Conservation (phyloP, 1,140 invertebrate species). For the Aradophagus sp. region DNA sequence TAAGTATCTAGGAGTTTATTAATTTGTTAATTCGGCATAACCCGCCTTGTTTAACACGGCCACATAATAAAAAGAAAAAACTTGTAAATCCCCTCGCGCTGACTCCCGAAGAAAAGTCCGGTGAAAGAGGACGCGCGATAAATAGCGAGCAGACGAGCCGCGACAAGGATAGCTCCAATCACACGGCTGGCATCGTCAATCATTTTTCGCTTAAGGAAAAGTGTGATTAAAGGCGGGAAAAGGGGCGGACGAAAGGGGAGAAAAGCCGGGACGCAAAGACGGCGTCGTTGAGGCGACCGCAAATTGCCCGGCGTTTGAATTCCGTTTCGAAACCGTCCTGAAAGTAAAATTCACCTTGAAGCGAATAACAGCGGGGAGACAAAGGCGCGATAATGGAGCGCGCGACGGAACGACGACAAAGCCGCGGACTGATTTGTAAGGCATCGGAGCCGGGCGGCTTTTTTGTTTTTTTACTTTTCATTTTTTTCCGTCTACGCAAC, state of each 20-base stretch:
- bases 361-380: constrained; percentile 38
- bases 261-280: constrained; percentile 10
- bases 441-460: constrained; percentile 29
- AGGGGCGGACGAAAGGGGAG: not conserved
- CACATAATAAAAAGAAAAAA: too few species aligned
- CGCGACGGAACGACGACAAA: constrained; percentile 41
- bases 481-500: constrained; percentile 27
- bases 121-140: too few species aligned
- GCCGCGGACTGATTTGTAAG: constrained; percentile 45
- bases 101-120: too few species aligned
- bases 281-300: constrained; percentile 18
- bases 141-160: too few species aligned
- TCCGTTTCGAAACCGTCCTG: constrained; percentile 30
- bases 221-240: not conserved
- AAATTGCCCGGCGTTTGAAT: constrained; percentile 40
- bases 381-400: constrained; percentile 43
- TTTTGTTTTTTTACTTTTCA: too few species aligned
- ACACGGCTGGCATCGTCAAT: not conserved
- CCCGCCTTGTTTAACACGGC: too few species aligned
- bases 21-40: too few species aligned
- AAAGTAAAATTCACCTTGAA: constrained; percentile 50
- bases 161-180: constrained; percentile 1
- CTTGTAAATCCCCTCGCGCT: too few species aligned
- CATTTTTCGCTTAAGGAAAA: not conserved
- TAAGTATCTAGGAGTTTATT: too few species aligned